Percentiles rank a stretch among this genome's conserved stretches.
These are phyloP conservation scores for Pterophyllum scalare DNA, from an alignment of 2,113 vertebrate species.

Conservation along the genomic window DNA sequence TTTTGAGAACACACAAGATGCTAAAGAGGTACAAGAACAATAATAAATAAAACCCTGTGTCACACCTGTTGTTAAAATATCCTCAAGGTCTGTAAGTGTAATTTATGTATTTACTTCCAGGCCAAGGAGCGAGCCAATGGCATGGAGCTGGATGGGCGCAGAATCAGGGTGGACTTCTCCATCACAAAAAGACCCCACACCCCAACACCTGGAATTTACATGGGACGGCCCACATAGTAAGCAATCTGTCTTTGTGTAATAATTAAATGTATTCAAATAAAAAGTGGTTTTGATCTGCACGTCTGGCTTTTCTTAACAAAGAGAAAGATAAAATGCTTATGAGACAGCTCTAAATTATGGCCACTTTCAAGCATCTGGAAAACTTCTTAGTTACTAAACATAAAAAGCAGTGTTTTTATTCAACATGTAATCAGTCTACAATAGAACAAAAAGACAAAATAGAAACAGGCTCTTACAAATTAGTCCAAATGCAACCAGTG, in stretches of 20 bases:
- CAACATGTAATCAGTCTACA: background rate
- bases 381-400: background rate
- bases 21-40: constrained; percentile 85
- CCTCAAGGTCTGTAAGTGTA: background rate
- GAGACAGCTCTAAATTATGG: background rate
- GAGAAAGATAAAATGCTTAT: background rate
- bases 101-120: constrained; percentile 64
- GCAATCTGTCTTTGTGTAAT: constrained; percentile 45
- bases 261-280: background rate
- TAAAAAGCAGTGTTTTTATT: background rate
- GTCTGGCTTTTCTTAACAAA: background rate
- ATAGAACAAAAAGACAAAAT: background rate
- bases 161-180: constrained; percentile 95
- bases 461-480: background rate
- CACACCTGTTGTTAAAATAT: background rate
- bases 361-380: background rate
- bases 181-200: constrained; percentile 97
- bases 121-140: constrained; percentile 96
- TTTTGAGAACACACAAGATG: constrained; percentile 92
- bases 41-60: background rate
- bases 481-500: background rate
- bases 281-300: background rate
- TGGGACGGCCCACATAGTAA: constrained; percentile 98
- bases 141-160: constrained; percentile 96
- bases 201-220: constrained; percentile 96